Base-by-base conservation (phyloP, 2,888 invertebrate species). In the Litoditis marina region DNA sequence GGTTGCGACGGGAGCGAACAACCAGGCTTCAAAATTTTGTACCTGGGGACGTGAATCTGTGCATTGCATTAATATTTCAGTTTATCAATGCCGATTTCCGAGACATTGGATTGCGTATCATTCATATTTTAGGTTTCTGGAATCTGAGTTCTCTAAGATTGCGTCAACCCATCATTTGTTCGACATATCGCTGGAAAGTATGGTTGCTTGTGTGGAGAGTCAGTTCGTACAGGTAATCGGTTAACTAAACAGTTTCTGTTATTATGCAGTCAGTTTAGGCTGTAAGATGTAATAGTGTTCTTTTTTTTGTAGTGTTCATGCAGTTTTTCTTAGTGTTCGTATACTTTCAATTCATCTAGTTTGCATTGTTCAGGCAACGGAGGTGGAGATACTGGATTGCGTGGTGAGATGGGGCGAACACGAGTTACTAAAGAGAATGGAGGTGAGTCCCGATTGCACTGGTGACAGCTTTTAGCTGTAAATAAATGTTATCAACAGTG, bases 401-500 rank as follows among this genome's bases (percentile, higher is more conserved):
- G 90, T 91, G 55, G 86, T 92, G 50, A 90, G 90, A 82, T 92
- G 92, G 92, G 92, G 92, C 47, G 92, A 92, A 84, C 89, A 90
- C 79, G 90, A 91, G n/a, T n/a, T 39, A 39, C n/a, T 39, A n/a
- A 39, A 39, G 39, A 11, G 39, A 39, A 39, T 39, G 39, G 39
- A 39, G n/a, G 39, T 39, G n/a, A 39, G 39, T 82, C n/a, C 44
- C 2, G 36, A 27, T 25, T 44, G 47, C 3, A 30, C 47, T 27
- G 46, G 32, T 47, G 47, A 47, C 1, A 49, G 49, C 16, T 47
- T 57, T 28, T 25, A 49, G 49, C 13, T 25, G 49, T 47, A 59
- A 32, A n/a, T n/a, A 36, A 36, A 36, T 36, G n/a, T 36, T n/a
- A n/a, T 36, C n/a, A 36, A 16, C 11, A 16, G 13, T 1, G 13